Base-by-base conservation (phyloP, 2,797 vertebrate genomes). In the Naso thynnoides region DNA sequence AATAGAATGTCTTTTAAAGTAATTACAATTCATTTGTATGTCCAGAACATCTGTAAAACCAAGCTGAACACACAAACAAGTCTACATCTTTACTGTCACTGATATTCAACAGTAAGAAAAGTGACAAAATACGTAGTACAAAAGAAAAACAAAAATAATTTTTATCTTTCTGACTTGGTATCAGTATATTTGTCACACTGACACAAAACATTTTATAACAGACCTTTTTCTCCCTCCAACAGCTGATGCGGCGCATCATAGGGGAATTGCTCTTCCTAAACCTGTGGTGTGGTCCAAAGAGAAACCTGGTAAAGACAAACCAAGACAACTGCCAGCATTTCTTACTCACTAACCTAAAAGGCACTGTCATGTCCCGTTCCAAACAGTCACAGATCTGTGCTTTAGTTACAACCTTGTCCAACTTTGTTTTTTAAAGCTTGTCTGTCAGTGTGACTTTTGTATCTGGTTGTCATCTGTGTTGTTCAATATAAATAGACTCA, bases 261-360 rank as follows among this genome's bases (percentile, higher is more conserved):
- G 74, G 73, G 89, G 89, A 73, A 86, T 78, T 87, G 73, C 54
- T 80, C 78, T 75, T 60, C 39, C 81, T 86, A 94, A 92, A 83
- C 78, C 64, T 79, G 67, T 11, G 59, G 78, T 73, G 70, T 76
- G 86, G 90, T 38, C 88, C 81, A 85, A 79, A 90, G 88, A 90
- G 48, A 85, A 87, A 76, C 26, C 77, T 68, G 94, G 93, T 95
- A 94, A 94, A 88, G 82, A 91, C 73, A 82, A 85, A 81, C 53
- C 64, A 67, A 86, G 57, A 86, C 75, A 61, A 81, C 48, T 50
- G 61, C 57, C 59, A 84, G 82, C 52, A 61, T 84, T 79, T 52
- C 81, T 85, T 59, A 31, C 50, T 48, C 82, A 89, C 91, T 91
- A 90, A 92, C 82, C 56, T 50, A 63, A 52, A 66, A 83, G 65